A percentile compares a stretch with the other conserved stretches of the same genome.
Evolutionary conservation across 2,888 invertebrate species (phyloP).

Genomic region (Agonum fuliginosum): DNA sequence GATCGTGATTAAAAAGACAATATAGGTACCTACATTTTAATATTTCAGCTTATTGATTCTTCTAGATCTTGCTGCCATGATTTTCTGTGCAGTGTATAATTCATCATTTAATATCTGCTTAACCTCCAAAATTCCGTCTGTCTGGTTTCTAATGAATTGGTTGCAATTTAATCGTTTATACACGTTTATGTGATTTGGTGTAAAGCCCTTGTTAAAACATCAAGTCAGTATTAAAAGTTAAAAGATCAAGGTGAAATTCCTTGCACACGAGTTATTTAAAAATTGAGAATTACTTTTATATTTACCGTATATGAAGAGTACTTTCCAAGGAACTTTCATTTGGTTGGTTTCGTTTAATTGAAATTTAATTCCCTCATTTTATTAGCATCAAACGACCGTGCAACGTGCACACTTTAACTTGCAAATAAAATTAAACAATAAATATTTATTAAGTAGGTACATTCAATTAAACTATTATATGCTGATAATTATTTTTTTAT

Average conservation of each 20-base stretch:
- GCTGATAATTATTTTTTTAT: too few species aligned
- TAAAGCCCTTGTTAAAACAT: conserved; percentile 8
- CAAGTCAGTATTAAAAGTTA: conserved; percentile 38
- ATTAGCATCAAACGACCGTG: too few species aligned
- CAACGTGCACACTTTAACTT: too few species aligned
- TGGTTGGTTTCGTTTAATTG: background rate
- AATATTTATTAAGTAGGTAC: too few species aligned
- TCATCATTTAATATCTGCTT: conserved; percentile 16
- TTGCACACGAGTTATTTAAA: background rate
- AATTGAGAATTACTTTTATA: conserved; percentile 10
- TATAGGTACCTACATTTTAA: background rate
- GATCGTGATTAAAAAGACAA: background rate
- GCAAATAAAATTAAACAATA: too few species aligned
- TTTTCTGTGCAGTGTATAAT: too few species aligned
- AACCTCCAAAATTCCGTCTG: background rate
- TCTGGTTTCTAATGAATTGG: conserved; percentile 10
- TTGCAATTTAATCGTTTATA: background rate
- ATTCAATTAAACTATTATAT: too few species aligned
- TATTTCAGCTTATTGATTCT: background rate
- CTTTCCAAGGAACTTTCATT: background rate
- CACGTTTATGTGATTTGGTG: background rate
- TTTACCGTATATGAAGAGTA: too few species aligned
- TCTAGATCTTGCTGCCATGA: background rate
- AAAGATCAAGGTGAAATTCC: conserved; percentile 48
- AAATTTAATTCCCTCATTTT: background rate